Conservation (phyloP, 2,888 invertebrate genomes). For the Polyommatus iphigenia region DNA sequence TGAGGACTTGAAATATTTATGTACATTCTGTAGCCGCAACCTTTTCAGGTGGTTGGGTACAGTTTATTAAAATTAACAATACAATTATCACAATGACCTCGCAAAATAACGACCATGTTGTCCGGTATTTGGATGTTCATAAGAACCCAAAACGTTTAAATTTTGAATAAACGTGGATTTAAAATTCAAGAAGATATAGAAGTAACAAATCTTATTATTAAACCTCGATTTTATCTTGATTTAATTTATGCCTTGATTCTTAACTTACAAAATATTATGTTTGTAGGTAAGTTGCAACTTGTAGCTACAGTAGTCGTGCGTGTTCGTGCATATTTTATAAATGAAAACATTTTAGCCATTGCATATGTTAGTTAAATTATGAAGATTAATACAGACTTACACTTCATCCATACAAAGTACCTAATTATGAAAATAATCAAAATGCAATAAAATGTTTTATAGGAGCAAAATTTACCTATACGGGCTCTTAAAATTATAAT, state of each 20-base stretch:
- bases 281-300: neutral
- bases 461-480: neutral
- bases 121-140: neutral
- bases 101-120: neutral
- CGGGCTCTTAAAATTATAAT: conserved; percentile 4
- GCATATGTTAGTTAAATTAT: neutral
- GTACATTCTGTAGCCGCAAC: neutral
- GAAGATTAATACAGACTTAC: neutral
- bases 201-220: neutral
- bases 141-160: neutral
- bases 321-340: neutral
- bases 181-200: neutral
- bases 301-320: neutral
- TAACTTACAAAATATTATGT: neutral
- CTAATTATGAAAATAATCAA: neutral
- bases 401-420: neutral
- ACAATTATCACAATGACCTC: neutral
- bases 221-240: neutral
- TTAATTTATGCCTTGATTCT: neutral
- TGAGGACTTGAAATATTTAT: conserved; percentile 11
- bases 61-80: conserved; percentile 6
- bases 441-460: neutral
- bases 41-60: neutral
- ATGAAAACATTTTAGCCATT: neutral
- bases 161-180: neutral